phyloP scores from a whole-genome alignment of 2,113 vertebrate genomes.

The Suncus etruscus region DNA sequence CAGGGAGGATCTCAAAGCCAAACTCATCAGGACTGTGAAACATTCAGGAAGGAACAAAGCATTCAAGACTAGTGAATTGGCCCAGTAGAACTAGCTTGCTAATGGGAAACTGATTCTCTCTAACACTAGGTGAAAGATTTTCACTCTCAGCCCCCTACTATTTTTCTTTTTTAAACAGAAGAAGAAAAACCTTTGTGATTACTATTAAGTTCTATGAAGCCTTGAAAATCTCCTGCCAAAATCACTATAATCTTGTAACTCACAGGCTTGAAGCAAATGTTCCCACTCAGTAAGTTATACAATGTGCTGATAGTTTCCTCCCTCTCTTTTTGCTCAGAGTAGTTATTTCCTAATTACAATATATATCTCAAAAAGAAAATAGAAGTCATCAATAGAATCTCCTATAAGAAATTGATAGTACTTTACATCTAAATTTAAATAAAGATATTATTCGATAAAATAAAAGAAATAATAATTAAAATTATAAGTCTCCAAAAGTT shows the following conservation, averaged over 20 bases:
- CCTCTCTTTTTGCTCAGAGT: background rate
- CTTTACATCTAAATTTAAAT: background rate
- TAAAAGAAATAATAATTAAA: no score
- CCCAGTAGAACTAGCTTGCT: slow-evolving; percentile 63
- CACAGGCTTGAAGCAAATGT: background rate
- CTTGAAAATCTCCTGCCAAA: slow-evolving; percentile 43
- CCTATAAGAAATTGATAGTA: background rate
- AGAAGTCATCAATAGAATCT: background rate
- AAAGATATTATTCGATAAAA: no score
- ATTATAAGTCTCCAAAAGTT: background rate
- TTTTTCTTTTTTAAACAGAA: slow-evolving; percentile 4
- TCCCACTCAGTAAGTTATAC: slow-evolving; percentile 43
- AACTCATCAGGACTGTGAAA: slow-evolving; percentile 70
- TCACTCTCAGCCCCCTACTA: background rate
- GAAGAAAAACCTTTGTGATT: slow-evolving; percentile 63
- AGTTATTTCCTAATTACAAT: slow-evolving; percentile 49
- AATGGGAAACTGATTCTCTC: slow-evolving; percentile 72
- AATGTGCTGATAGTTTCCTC: background rate
- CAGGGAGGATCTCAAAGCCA: slow-evolving; percentile 68
- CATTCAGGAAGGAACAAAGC: slow-evolving; percentile 65
- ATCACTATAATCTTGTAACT: slow-evolving; percentile 10
- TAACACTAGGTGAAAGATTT: slow-evolving; percentile 65
- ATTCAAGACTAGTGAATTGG: slow-evolving; percentile 69
- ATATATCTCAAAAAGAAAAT: background rate
- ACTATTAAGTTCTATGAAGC: slow-evolving; percentile 59